Evolutionary conservation across 2,113 vertebrate species (phyloP).

Genomic region (Ctenomys sociabilis): DNA sequence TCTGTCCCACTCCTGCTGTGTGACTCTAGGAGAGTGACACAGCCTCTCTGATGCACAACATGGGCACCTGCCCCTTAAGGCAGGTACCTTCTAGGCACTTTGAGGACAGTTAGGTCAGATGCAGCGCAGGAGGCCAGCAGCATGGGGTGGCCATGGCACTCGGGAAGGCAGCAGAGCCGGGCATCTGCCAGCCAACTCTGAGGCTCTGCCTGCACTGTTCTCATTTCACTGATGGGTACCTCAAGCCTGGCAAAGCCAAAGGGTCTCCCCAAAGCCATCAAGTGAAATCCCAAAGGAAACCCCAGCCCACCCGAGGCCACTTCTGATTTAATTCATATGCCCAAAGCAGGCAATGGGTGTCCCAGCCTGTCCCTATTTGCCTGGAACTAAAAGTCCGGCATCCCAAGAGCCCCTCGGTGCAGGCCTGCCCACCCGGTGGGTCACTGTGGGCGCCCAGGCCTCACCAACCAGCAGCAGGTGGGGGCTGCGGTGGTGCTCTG

Average conservation of each 20-base stretch:
- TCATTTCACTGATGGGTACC: background rate
- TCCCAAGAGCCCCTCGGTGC: background rate
- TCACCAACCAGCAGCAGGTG: accelerated
- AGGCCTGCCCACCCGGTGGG: background rate
- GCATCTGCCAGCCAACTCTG: accelerated
- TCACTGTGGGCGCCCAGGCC: background rate
- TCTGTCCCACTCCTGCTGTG: background rate
- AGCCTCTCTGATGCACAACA: background rate
- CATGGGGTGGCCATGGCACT: too few relatives aligned
- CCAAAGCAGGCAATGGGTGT: background rate
- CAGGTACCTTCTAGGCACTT: background rate
- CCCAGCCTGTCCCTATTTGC: accelerated
- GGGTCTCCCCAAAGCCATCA: background rate
- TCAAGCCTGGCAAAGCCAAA: background rate
- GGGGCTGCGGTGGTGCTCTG: too few relatives aligned
- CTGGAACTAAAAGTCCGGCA: background rate
- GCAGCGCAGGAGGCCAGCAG: background rate
- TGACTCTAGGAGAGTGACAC: background rate
- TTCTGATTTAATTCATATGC: accelerated
- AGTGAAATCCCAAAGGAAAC: background rate
- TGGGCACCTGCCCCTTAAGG: accelerated
- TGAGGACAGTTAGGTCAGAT: background rate
- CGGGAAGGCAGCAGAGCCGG: accelerated
- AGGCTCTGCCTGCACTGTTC: background rate
- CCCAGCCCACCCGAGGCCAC: accelerated